Base-by-base conservation (phyloP, 2,888 invertebrate species). In the Thymelicus sylvestris region DNA sequence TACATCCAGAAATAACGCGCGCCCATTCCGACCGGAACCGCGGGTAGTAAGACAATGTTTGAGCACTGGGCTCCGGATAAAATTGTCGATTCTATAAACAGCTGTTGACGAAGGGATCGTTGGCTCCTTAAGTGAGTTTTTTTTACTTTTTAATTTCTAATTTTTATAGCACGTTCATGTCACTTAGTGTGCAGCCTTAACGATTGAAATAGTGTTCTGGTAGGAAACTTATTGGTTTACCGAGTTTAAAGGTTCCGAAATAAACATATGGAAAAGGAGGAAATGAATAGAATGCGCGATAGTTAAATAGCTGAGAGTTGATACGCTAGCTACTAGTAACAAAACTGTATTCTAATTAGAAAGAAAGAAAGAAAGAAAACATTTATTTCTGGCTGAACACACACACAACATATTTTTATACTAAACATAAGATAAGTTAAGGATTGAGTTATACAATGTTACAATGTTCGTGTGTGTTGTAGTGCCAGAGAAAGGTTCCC, bases 41-140 rank as follows among this genome's bases (percentile, higher is more conserved):
- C 8, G 69, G 57, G 1, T 48, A 39, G 13, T 13, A 1, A 10
- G 38, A 66, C 24, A 47, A 59, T 10, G 8, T 10, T 62, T 55
- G 15, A 72, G 66, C 75, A 71, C 74, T 73, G 73, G 74, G 86
- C 67, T 81, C 88, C 80, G 73, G 63, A 73, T 79, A 81, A 76
- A 78, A 74, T 85, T 79, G 90, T 71, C 79, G 67, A 74, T 79
- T 88, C 91, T 91, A 92, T 84, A 90, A 89, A 90, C 92, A 92
- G 92, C 92, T 91, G 92, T 88, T 86, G 89, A 85, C 84, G 86
- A 84, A 83, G 83, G 78, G 86, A 79, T 83, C 85, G 81, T 85
- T 85, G 87, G 79, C 82, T 85, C 79, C 83, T 77, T 79, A 84
- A 83, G 79, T 77, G 75, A 80, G 77, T 78, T 82, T 80, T 31